Evolutionary conservation across 2,888 invertebrate genomes (phyloP).

Genomic region (Selenia dentaria): DNA sequence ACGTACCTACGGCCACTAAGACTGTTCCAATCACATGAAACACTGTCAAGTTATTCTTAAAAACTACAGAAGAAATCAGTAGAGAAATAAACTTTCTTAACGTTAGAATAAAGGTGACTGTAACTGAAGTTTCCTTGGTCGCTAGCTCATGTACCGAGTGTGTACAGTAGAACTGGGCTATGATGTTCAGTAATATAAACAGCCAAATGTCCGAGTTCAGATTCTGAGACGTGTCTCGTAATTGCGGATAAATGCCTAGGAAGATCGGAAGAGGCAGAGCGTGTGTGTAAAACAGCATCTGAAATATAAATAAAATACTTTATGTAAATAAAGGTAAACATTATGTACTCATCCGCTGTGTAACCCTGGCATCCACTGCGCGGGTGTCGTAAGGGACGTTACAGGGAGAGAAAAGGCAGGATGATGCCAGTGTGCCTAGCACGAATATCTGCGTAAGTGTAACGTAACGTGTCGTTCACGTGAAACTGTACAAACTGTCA

Average conservation of each 20-base stretch:
- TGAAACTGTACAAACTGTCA: too few relatives aligned
- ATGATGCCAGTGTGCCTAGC: too few relatives aligned
- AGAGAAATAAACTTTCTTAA: slow-evolving; percentile 71
- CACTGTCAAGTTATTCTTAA: slow-evolving; percentile 70
- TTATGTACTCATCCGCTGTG: too few relatives aligned
- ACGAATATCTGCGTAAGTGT: too few relatives aligned
- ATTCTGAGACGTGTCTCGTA: slow-evolving; percentile 44
- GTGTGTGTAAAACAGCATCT: slow-evolving; percentile 78
- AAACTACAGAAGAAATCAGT: slow-evolving; percentile 66
- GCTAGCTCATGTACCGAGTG: slow-evolving; percentile 71
- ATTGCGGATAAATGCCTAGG: slow-evolving; percentile 56
- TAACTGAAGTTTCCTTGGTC: slow-evolving; percentile 68
- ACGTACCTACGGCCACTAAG: slow-evolving; percentile 68
- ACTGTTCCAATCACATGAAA: slow-evolving; percentile 64
- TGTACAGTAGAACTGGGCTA: slow-evolving; percentile 68
- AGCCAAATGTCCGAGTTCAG: slow-evolving; percentile 56
- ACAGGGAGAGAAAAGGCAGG: too few relatives aligned
- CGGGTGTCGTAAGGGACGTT: too few relatives aligned
- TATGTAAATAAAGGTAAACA: too few relatives aligned
- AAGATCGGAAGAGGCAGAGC: slow-evolving; percentile 69
- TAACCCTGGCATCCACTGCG: too few relatives aligned
- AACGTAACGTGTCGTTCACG: too few relatives aligned
- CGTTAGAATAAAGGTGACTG: slow-evolving; percentile 73
- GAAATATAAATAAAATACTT: slow-evolving; percentile 46
- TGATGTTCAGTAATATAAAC: slow-evolving; percentile 55